Evolutionary conservation across 2,888 invertebrate genomes (phyloP), one percentile per base, ranked within the genome.

Genomic region (Ectemnius cavifrons): DNA sequence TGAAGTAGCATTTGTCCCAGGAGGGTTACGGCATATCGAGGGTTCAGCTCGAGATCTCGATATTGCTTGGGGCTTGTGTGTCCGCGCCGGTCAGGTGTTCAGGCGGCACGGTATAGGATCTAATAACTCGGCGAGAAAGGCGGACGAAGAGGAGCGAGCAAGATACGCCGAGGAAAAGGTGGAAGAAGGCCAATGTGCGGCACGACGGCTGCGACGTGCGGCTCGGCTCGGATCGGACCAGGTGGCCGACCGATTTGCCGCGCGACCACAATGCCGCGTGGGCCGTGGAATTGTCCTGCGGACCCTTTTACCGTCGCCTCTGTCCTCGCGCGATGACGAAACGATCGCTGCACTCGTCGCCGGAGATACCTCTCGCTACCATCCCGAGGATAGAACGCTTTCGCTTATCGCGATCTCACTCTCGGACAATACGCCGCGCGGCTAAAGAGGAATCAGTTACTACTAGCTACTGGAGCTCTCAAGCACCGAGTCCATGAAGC

Each of bases 171-270:
- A 58, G 63, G 37, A 61, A 45, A 71, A 74, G 60, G 67, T 46
- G 60, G 57, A 63, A 62, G 82, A 83, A 80, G 83, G 80, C 82
- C 73, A 73, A 71, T 71, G 64, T 61, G 63, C 74, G 71, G 77
- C 78, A 73, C 67, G 45, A 37, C 65, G 56, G 60, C 63, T 11
- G 37, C 37, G 37, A 37, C 62, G 79, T 76, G 76, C 66, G 57
- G 72, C 65, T 23, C 23, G 23, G 23, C 23, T 61, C 13, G 76
- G 64, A 68, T 73, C 80, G 76, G 80, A 71, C 88, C 88, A 88
- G 88, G 86, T 88, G 88, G 87, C 83, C 87, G 84, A 84, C 82
- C 85, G 86, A 88, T 86, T 88, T 84, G 82, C 86, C 75, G 52
- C 52, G 81, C 80, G 84, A 82, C 80, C 86, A 87, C 87, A 87